phyloP scores from a whole-genome alignment of 2,888 invertebrate species.

The Cybosia mesomella region DNA sequence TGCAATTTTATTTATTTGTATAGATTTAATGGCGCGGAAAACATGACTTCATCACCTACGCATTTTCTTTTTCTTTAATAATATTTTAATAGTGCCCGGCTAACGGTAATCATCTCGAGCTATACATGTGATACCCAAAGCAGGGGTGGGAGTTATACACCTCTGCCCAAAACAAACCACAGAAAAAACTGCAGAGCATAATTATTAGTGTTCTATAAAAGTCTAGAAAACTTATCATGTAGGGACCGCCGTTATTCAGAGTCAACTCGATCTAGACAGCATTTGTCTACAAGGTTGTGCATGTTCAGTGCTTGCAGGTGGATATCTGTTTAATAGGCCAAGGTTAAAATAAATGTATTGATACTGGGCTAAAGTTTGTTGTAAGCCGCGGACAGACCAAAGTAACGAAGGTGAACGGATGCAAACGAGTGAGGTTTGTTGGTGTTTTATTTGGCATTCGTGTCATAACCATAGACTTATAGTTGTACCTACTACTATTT shows the following conservation, averaged over 20 bases:
- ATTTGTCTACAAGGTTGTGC: constrained; percentile 5
- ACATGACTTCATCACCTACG: no score
- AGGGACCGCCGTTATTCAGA: background rate
- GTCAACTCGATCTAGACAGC: background rate
- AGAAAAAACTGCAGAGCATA: no score
- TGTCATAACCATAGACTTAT: background rate
- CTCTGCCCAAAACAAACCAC: background rate
- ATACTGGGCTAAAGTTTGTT: background rate
- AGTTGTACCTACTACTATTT: background rate
- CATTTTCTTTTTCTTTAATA: no score
- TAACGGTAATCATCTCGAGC: background rate
- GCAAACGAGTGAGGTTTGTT: background rate
- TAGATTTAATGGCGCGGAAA: no score
- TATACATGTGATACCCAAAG: background rate
- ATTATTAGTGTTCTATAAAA: background rate
- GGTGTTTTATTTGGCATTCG: background rate
- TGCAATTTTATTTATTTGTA: no score
- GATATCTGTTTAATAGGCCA: constrained; percentile 11
- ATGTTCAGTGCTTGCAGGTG: constrained; percentile 4
- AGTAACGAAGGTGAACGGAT: background rate
- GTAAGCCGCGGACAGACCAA: background rate
- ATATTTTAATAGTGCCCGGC: no score
- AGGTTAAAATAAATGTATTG: constrained; percentile 1
- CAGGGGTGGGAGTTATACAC: background rate
- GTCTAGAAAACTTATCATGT: background rate